Conservation (phyloP, 1,140 invertebrate genomes). For the Magallana ariakensis region DNA sequence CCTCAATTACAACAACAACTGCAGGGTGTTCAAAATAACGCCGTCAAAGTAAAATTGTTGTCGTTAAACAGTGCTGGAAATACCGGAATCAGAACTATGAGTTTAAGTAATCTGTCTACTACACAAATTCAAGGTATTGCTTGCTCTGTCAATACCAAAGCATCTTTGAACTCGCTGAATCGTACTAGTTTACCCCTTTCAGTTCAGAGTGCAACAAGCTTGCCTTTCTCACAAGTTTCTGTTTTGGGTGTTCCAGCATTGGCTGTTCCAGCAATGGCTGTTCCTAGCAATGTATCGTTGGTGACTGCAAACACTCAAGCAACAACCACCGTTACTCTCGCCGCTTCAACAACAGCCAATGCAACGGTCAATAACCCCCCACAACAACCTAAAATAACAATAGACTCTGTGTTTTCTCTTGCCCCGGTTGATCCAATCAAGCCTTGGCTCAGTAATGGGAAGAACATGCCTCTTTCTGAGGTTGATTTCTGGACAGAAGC, state of each 20-base stretch:
- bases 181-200: background rate
- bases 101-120: background rate
- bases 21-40: too few relatives aligned
- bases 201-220: background rate
- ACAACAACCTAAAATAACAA: background rate
- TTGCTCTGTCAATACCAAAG: background rate
- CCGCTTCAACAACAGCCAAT: background rate
- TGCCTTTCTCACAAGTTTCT: background rate
- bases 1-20: too few relatives aligned
- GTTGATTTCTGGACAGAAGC: conserved; percentile 16
- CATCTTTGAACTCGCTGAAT: background rate
- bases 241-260: background rate
- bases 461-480: conserved; percentile 20
- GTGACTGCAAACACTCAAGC: background rate
- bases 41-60: background rate
- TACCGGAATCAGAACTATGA: background rate
- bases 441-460: background rate
- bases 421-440: conserved; percentile 1
- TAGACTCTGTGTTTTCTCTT: background rate
- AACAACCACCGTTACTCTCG: too few relatives aligned
- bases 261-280: background rate
- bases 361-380: background rate
- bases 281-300: too few relatives aligned
- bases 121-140: background rate
- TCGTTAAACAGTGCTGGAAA: background rate